Percentiles rank a stretch among this genome's conserved stretches.
Conservation (phyloP, 2,797 vertebrate genomes). For the Garrulus glandarius region DNA sequence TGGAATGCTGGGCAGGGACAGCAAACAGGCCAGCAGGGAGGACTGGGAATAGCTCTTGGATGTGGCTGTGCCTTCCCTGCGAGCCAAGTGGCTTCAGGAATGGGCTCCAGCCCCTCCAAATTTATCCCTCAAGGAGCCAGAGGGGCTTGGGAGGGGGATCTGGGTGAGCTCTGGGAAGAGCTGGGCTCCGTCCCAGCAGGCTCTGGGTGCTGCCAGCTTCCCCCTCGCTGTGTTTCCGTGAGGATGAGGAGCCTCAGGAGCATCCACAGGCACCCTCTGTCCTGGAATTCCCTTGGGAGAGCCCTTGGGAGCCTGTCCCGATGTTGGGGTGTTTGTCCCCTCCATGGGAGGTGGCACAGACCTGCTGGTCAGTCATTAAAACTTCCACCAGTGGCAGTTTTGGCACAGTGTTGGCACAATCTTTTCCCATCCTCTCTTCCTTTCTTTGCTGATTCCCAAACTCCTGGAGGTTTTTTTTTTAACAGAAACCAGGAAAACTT, state of each 20-base stretch:
- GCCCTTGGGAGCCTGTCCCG: neutral
- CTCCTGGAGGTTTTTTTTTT: neutral
- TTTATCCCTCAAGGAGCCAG: neutral
- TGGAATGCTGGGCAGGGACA: constrained; percentile 69
- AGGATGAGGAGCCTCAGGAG: neutral
- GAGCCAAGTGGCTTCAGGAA: neutral
- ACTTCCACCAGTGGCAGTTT: neutral
- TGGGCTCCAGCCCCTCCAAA: neutral
- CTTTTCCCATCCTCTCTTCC: neutral
- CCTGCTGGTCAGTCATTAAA: neutral
- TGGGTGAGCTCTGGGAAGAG: neutral
- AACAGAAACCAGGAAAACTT: neutral
- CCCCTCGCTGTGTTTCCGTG: neutral
- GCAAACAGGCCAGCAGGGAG: constrained; percentile 8
- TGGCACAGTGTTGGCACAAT: neutral
- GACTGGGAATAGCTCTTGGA: neutral
- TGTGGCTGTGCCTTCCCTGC: neutral
- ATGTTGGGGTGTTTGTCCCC: accelerated
- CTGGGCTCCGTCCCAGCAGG: neutral
- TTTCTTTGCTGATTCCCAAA: neutral
- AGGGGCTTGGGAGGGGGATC: neutral
- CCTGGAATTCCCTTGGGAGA: neutral
- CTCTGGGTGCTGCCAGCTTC: neutral
- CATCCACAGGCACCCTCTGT: neutral
- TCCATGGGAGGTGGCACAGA: neutral